These are phyloP conservation scores for Brachypodius melanocephalos DNA, from an alignment of 2,113 vertebrate genomes.

Conservation along the genomic window DNA sequence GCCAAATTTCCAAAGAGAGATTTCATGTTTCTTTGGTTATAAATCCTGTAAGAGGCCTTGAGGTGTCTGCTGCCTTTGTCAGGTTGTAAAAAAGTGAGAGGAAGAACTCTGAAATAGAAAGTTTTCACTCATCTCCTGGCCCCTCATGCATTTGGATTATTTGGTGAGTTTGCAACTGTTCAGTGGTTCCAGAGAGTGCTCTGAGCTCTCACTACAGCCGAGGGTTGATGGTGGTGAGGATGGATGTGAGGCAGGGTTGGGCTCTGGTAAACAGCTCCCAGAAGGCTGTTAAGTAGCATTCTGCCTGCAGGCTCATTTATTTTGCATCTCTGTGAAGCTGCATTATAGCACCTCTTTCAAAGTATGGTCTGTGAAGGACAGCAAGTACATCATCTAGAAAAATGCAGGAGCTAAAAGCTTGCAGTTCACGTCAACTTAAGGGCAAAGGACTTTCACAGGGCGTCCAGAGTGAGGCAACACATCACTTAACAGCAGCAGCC, in stretches of 20 bases:
- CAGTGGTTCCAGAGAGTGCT: neutral
- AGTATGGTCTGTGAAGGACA: neutral
- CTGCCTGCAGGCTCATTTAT: neutral
- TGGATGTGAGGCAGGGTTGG: neutral
- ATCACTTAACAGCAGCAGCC: neutral
- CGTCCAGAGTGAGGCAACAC: neutral
- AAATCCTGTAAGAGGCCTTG: neutral
- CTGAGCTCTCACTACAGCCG: neutral
- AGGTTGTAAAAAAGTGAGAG: neutral
- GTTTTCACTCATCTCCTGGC: neutral
- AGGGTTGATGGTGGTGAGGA: neutral
- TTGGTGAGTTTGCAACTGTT: neutral
- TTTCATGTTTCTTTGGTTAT: neutral
- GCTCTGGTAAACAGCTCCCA: neutral
- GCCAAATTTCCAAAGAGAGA: fast-evolving
- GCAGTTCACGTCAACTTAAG: neutral
- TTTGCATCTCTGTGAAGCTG: constrained; percentile 7
- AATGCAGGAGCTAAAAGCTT: neutral
- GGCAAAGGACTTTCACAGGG: neutral
- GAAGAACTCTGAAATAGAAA: neutral
- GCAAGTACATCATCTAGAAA: neutral
- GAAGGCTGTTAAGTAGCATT: neutral
- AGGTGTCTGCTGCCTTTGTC: fast-evolving
- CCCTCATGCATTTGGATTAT: neutral
- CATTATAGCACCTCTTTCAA: neutral